phyloP scores from a whole-genome alignment of 2,797 vertebrate genomes.

The Enteromius argenteus region DNA sequence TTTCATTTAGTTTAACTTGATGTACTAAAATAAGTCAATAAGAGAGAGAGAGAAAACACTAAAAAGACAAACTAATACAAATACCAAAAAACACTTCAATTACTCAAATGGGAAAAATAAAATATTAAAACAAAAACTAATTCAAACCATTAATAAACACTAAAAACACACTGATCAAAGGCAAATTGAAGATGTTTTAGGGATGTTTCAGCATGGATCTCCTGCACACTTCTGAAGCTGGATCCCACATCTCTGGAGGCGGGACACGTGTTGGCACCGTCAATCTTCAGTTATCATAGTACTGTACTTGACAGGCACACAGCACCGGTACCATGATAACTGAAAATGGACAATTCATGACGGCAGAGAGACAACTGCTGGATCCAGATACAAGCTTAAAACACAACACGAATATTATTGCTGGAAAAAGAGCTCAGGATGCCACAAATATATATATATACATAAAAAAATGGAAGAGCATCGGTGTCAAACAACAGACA shows the following conservation, averaged over 20 bases:
- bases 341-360: slow-evolving; percentile 99
- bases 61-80: no score
- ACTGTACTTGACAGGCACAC: slow-evolving; percentile 99
- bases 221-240: background rate
- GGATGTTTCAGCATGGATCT: background rate
- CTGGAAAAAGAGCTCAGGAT: background rate
- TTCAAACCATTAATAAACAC: background rate
- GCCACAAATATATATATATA: background rate
- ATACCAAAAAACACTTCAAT: no score
- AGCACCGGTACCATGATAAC: slow-evolving; percentile 99
- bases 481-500: background rate
- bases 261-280: slow-evolving; percentile 91
- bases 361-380: background rate
- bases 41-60: no score
- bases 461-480: background rate
- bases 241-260: background rate
- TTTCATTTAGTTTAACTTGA: background rate
- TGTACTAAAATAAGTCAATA: background rate
- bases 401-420: no score
- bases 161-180: background rate
- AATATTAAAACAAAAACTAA: background rate
- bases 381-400: background rate
- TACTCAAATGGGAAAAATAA: no score
- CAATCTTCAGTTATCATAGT: slow-evolving; percentile 99
- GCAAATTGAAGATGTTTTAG: background rate